These are phyloP conservation scores for Drosophila eugracilis DNA, from an alignment of 1,140 invertebrate genomes.

Conservation along the genomic window DNA sequence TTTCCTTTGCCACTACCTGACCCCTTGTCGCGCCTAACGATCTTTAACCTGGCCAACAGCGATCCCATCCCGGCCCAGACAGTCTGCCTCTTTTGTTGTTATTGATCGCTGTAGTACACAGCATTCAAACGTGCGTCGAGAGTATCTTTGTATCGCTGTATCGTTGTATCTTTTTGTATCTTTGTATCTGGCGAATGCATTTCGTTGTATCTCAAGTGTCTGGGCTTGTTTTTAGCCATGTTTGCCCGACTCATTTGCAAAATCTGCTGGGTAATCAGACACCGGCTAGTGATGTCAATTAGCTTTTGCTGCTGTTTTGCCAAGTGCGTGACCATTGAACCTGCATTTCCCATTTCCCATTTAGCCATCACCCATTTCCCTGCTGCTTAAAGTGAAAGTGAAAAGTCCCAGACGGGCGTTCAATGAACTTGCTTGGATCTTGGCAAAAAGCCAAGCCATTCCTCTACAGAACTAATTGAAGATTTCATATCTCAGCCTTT, in stretches of 20 bases:
- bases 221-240: constrained; percentile 28
- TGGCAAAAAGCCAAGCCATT: not conserved
- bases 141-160: constrained; percentile 24
- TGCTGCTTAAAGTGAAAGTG: constrained; percentile 57
- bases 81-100: constrained; percentile 52
- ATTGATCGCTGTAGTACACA: constrained; percentile 55
- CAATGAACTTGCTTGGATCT: constrained; percentile 30
- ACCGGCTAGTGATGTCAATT: constrained; percentile 50
- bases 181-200: constrained; percentile 46
- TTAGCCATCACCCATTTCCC: constrained; percentile 40
- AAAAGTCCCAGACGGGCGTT: constrained; percentile 43
- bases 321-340: constrained; percentile 63
- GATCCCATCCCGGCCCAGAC: constrained; percentile 32
- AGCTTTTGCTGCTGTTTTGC: constrained; percentile 33
- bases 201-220: constrained; percentile 16
- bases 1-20: constrained; percentile 52
- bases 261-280: constrained; percentile 62
- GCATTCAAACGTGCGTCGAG: constrained; percentile 19
- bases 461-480: constrained; percentile 48
- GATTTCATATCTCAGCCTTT: constrained; percentile 48
- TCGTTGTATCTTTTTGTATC: constrained; percentile 27
- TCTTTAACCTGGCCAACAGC: constrained; percentile 69
- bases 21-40: constrained; percentile 77
- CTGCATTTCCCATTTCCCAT: constrained; percentile 41
- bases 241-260: constrained; percentile 63